Conservation (phyloP, 1,140 invertebrate genomes). For the Nebria ingens region DNA sequence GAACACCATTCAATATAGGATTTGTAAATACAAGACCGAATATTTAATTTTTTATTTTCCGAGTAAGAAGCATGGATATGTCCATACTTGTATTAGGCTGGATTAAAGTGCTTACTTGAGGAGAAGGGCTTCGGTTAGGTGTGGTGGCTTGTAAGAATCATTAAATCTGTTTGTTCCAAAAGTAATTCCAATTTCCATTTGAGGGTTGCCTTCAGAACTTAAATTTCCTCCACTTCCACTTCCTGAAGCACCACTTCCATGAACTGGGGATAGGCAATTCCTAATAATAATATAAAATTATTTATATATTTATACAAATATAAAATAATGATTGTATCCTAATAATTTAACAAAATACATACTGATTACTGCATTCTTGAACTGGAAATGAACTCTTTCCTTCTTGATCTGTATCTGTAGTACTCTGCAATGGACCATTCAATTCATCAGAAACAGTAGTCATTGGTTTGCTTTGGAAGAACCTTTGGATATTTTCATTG, state of each 20-base stretch:
- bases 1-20: too few relatives aligned
- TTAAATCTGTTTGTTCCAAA: conserved; percentile 31
- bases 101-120: conserved; percentile 23
- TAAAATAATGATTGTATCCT: not conserved
- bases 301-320: not conserved
- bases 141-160: conserved; percentile 38
- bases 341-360: conserved; percentile 15
- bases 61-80: too few relatives aligned
- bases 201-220: conserved; percentile 39
- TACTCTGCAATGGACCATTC: conserved; percentile 23
- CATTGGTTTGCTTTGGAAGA: conserved; percentile 71
- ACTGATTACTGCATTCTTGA: conserved; percentile 26
- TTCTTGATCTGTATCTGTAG: conserved; percentile 27
- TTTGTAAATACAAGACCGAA: too few relatives aligned
- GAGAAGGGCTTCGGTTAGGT: conserved; percentile 54
- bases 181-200: conserved; percentile 40
- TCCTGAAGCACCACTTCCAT: conserved; percentile 40
- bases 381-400: conserved; percentile 22
- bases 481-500: conserved; percentile 74
- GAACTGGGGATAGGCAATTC: conserved; percentile 37
- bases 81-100: too few relatives aligned
- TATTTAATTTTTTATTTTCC: too few relatives aligned
- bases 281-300: conserved; percentile 17
- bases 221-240: conserved; percentile 47
- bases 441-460: conserved; percentile 42